Percentiles rank a stretch among this genome's conserved stretches.
Evolutionary conservation across 2,113 vertebrate species (phyloP).

Genomic region (Euleptes europaea): DNA sequence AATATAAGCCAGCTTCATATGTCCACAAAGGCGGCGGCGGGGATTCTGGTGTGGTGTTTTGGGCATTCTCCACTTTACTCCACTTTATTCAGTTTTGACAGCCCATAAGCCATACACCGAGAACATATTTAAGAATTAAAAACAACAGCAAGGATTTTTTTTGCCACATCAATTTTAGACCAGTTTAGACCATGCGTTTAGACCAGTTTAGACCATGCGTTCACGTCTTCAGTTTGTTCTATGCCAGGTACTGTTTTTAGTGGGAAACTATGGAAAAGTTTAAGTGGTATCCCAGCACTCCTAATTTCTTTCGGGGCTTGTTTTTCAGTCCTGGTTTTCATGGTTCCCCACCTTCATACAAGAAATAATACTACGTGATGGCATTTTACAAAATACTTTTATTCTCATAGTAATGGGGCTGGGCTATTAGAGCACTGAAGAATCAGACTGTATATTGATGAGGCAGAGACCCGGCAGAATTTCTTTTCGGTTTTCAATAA

Average conservation of each 20-base stretch:
- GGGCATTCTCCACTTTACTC: too few species aligned
- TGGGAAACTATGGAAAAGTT: background rate
- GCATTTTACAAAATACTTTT: slow-evolving; percentile 27
- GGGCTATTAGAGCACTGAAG: slow-evolving; percentile 4
- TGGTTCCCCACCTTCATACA: background rate
- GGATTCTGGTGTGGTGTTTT: background rate
- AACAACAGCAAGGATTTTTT: too few species aligned
- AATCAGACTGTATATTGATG: slow-evolving; percentile 2
- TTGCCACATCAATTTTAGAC: too few species aligned
- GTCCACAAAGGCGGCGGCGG: too few species aligned
- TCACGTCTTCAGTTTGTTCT: background rate
- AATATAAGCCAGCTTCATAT: too few species aligned
- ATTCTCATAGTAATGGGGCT: slow-evolving; percentile 17
- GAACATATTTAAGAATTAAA: too few species aligned
- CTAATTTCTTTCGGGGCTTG: background rate
- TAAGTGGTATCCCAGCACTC: background rate
- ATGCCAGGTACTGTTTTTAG: background rate
- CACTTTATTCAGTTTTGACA: too few species aligned
- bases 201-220: background rate
- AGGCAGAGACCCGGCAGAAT: background rate
- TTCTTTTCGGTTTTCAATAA: background rate
- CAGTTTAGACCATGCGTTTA: background rate
- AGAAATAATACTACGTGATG: background rate
- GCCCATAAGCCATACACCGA: too few species aligned
- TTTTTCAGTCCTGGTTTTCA: background rate